Base-by-base conservation (phyloP, 2,113 vertebrate species). In the Bos indicus region DNA sequence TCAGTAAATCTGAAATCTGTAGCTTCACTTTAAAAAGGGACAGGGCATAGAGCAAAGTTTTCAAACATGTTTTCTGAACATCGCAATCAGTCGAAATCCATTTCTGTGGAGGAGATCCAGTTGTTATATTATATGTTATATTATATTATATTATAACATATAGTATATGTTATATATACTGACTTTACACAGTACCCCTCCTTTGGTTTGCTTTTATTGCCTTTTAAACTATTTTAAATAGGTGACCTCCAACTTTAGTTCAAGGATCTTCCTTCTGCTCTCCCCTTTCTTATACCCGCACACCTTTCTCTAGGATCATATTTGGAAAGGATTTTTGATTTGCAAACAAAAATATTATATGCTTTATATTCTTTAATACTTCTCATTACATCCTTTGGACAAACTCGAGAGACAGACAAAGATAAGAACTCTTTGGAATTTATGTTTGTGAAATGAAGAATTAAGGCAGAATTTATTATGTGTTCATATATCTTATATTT, bases 11-110 rank as follows among this genome's bases (percentile, higher is more conserved):
- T 77, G 46, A 88, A 48, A 4, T 71, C 48, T 28, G 23, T 51
- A 48, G 60, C 33, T 64, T 48, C 48, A 15, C n/a, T 23, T 88
- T 36, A 54, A 28, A 51, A 5, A 57, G 30, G 19, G 40, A 54
- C 33, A 84, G 13, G 33, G 13, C 33, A 13, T 48, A 51, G 46
- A 67, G 46, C 21, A 88, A 51, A 25, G 33, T 36, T 16, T 51
- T 88, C 87, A 71, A 67, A n/a, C 26, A 51, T 71, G 87, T 51
- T 28, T 88, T n/a, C 62, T 28, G 26, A 71, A 71, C 25, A 71
- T 26, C 0, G 4, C 60, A 88, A 43, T 36, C 2, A 26, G 46
- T 67, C 0, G 5, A 67, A 25, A 36, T 48, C 1, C 0, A 26
- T 52, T 52, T 88, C 46, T 26, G 5, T 7, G 60, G 60, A 48